Base-by-base conservation (phyloP, 2,113 vertebrate genomes). In the Carollia perspicillata region DNA sequence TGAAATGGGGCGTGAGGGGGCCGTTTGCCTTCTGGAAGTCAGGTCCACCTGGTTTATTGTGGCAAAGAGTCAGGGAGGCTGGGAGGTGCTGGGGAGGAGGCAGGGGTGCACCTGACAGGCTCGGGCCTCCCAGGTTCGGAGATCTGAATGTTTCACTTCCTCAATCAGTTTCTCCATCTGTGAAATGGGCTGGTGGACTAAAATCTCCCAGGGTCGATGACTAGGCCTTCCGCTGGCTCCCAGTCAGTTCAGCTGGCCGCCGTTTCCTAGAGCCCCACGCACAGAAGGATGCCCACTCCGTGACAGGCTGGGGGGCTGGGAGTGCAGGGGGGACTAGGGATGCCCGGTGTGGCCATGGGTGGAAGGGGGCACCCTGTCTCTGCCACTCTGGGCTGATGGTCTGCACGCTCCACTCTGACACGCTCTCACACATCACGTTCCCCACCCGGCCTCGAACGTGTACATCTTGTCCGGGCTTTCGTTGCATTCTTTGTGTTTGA, bases 381-480 rank as follows among this genome's bases (percentile, higher is more conserved):
- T 13, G 30, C 26, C 53, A 3, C 10, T 14, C 44, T 11, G 33
- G 33, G 16, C 14, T 33, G 14, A 14, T 3, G 33, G 33, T n/a
- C 37, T 18, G 17, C 20, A n/a, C 12, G n/a, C 4, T 51, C 33
- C 22, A 37, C 33, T 63, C 35, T 6, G 71, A 33, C 66, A 2
- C 2, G 40, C 47, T 42, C 33, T 55, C 5, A 3, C 47, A 20
- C 0, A 0, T 53, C 22, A 1, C 0, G 9, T 16, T 8, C 44
- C 5, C 0, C 0, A n/a, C 13, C 22, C 65, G 23, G 72, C 72
- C 13, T 0, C 7, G 63, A 18, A 23, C 3, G 5, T 0, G 8
- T 16, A 14, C 9, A 2, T 28, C n/a, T 12, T 6, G 13, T 40
- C 8, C 8, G 2, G 17, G 30, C 37, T 49, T 22, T 28, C 8